Evolutionary conservation across 2,113 vertebrate genomes (phyloP).

Genomic region (rat (Rattus norvegicus)): DNA sequence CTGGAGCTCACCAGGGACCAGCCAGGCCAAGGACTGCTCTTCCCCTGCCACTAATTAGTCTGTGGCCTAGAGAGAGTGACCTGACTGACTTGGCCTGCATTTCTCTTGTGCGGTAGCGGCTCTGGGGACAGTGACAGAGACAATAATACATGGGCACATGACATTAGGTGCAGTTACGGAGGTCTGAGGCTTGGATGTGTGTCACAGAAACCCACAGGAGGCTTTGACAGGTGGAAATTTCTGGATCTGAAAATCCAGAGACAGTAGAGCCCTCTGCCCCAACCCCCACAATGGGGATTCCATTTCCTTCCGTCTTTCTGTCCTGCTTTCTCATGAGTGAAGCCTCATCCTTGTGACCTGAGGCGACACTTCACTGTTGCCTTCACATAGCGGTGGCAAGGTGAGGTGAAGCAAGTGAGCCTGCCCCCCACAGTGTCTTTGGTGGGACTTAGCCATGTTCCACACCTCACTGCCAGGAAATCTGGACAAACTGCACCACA

Average conservation of each 20-base stretch:
- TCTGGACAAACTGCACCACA: not conserved
- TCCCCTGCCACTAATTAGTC: not conserved
- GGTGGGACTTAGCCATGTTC: not conserved
- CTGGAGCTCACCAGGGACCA: not conserved
- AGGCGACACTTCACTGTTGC: not conserved
- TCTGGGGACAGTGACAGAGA: not conserved
- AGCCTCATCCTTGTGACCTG: not conserved
- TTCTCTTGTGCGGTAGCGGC: not conserved
- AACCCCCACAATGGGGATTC: not conserved
- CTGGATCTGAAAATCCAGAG: not conserved
- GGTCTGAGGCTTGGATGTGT: not conserved
- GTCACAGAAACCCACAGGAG: not conserved
- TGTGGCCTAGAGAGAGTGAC: not conserved
- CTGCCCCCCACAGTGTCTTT: not conserved
- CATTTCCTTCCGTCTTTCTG: not conserved
- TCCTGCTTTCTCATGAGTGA: not conserved
- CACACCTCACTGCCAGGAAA: constrained; percentile 1
- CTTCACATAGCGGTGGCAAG: not conserved
- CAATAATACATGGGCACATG: not conserved
- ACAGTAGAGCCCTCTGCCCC: not conserved
- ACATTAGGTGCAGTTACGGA: not conserved
- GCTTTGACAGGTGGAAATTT: not conserved
- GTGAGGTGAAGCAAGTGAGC: not conserved
- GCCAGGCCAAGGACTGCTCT: not conserved
- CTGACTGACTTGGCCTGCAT: not conserved